These are phyloP conservation scores for Cepaea hortensis DNA, from an alignment of 2,888 invertebrate genomes.

Conservation along the genomic window DNA sequence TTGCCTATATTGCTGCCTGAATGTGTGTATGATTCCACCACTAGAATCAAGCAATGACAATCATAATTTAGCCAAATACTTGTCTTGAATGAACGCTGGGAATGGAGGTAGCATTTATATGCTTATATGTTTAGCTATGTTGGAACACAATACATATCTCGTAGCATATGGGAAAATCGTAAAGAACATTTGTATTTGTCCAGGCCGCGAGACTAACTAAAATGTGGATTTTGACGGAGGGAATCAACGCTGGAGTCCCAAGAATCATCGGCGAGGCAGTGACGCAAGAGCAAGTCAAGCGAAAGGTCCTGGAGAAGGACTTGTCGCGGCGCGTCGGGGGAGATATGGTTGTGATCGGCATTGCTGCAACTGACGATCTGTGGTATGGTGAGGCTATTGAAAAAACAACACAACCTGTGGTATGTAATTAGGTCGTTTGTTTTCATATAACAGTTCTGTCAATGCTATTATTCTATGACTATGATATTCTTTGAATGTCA, in stretches of 20 bases:
- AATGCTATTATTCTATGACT: background rate
- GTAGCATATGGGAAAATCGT: too few species aligned
- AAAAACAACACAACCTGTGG: conserved; percentile 10
- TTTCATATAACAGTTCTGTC: background rate
- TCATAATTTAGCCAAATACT: too few species aligned
- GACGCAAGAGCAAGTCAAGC: background rate
- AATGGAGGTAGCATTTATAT: too few species aligned
- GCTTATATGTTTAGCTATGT: too few species aligned
- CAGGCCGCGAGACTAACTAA: conserved; percentile 74
- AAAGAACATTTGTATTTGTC: background rate
- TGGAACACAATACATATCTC: too few species aligned
- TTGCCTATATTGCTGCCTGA: too few species aligned
- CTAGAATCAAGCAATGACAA: too few species aligned
- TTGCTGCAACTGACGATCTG: conserved; percentile 24
- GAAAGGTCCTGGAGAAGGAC: background rate
- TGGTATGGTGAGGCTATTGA: conserved; percentile 30
- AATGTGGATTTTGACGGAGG: conserved; percentile 75
- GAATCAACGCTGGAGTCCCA: conserved; percentile 70
- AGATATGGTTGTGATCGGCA: conserved; percentile 19
- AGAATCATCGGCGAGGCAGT: conserved; percentile 74
- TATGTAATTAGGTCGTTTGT: background rate
- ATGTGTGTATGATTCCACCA: too few species aligned
- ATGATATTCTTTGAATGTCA: background rate
- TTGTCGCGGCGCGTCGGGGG: background rate
- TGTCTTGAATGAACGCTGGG: too few species aligned